Evolutionary conservation across 2,797 vertebrate species (phyloP), one percentile per base, ranked within the genome.

Genomic region (Dipus sagitta): DNA sequence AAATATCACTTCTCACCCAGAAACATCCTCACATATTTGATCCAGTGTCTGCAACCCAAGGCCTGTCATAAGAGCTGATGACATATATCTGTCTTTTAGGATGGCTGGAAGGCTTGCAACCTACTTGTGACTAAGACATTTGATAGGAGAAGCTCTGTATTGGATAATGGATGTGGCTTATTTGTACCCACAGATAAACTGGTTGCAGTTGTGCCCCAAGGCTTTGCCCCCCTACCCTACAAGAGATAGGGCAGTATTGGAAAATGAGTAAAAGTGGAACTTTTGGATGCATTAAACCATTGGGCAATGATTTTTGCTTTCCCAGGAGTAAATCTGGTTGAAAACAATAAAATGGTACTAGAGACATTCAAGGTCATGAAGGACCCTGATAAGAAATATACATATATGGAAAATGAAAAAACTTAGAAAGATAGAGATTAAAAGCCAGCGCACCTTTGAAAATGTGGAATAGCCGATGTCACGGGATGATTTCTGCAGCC

Each of bases 61-160:
- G 20, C 77, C 64, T 68, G n/a, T 23, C 74, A 21, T 92, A 60
- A 82, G 28, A 93, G 77, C n/a, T n/a, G n/a, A n/a, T n/a, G n/a
- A n/a, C n/a, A n/a, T n/a, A n/a, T n/a, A n/a, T n/a, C n/a, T n/a
- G n/a, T n/a, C n/a, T n/a, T n/a, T n/a, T n/a, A 70, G 65, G 74
- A 70, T 92, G 92, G 94, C 72, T 88, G 18, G 28, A 91, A 96
- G 32, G 79, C 52, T 85, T 82, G 11, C 87, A 94, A 78, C 60
- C 24, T 84, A 4, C 86, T 90, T 83, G 17, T 95, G 78, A 70
- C 32, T 77, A 81, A 80, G 67, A 32, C 79, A 38, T 87, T 54
- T 38, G 82, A 92, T n/a, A 77, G 89, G 60, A 72, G 60, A 78
- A 91, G 13, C 38, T 83, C 52, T 90, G 24, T 58, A 34, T 77